Conservation (phyloP, 1,140 invertebrate genomes). For the Drosophila ambigua region DNA sequence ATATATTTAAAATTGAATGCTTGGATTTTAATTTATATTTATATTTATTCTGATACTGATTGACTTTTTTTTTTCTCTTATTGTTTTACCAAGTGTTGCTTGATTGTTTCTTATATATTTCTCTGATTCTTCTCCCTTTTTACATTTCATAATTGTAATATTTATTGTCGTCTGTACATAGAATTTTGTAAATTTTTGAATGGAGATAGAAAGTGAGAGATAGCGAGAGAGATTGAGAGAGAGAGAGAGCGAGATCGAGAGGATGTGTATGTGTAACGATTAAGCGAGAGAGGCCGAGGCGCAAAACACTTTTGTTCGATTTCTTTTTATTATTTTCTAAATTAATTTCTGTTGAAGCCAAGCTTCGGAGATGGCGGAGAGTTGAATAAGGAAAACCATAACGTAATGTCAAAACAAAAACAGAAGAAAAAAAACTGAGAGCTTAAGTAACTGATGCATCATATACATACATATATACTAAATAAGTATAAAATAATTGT, state of each 20-base stretch:
- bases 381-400: constrained; percentile 20
- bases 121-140: constrained; percentile 21
- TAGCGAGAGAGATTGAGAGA: not conserved
- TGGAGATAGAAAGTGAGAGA: not conserved
- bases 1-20: constrained; percentile 10
- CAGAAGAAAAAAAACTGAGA: constrained; percentile 34
- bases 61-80: no score
- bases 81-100: constrained; percentile 50
- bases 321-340: constrained; percentile 39
- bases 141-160: constrained; percentile 35
- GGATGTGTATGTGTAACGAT: constrained; percentile 17
- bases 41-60: constrained; percentile 9
- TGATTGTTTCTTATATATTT: constrained; percentile 29
- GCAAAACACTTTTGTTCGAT: constrained; percentile 30
- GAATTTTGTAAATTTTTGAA: constrained; percentile 14
- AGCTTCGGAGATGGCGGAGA: constrained; percentile 43
- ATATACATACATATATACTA: constrained; percentile 4
- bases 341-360: constrained; percentile 71
- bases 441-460: constrained; percentile 67
- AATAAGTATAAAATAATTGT: constrained; percentile 26
- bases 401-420: constrained; percentile 25
- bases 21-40: constrained; percentile 25
- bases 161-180: constrained; percentile 44
- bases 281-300: constrained; percentile 1
- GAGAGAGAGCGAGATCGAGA: not conserved